Conservation (phyloP, 2,113 vertebrate genomes). For the Nesoenas mayeri region DNA sequence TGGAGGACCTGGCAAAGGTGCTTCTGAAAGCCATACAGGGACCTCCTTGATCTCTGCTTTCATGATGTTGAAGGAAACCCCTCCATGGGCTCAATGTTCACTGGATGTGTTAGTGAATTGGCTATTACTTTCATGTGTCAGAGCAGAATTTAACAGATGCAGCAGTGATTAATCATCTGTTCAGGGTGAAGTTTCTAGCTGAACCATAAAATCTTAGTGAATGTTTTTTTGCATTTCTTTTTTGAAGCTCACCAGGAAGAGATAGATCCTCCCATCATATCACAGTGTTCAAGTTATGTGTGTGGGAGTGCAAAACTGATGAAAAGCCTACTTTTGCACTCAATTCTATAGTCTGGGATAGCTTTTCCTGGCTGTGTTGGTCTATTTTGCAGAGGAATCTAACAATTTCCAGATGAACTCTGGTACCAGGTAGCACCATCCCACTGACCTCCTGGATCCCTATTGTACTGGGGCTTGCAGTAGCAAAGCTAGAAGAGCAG, state of each 20-base stretch:
- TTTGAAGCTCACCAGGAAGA: neutral
- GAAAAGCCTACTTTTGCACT: neutral
- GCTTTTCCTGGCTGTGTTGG: neutral
- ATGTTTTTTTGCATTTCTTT: neutral
- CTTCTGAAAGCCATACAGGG: neutral
- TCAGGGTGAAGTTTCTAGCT: neutral
- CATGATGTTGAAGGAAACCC: neutral
- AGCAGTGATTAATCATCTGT: neutral
- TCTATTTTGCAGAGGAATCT: neutral
- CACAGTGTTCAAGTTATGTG: accelerated
- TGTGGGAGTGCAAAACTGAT: neutral
- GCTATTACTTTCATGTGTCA: neutral
- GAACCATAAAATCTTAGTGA: neutral
- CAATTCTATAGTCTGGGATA: accelerated
- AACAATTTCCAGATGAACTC: neutral
- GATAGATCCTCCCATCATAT: neutral
- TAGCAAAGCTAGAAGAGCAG: neutral
- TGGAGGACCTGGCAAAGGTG: neutral
- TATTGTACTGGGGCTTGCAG: neutral
- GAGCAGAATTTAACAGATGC: neutral
- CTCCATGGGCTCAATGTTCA: accelerated
- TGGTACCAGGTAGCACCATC: neutral
- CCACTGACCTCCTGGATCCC: neutral
- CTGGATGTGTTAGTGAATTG: neutral
- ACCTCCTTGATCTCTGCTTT: neutral